Base-by-base conservation (phyloP, 2,113 vertebrate species). In the Orientallactaga bullata region DNA sequence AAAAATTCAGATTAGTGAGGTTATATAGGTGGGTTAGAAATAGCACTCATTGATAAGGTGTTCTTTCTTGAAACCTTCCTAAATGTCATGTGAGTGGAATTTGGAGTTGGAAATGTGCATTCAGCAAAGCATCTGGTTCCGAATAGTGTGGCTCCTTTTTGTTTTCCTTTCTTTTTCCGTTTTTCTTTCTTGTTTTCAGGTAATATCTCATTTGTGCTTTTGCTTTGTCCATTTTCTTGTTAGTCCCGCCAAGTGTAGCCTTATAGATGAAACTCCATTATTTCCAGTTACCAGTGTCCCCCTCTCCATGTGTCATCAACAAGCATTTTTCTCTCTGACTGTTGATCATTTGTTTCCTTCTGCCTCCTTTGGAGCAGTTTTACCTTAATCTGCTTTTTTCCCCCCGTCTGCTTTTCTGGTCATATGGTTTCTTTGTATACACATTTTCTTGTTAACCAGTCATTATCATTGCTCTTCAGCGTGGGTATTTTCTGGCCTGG, bases 1-100 rank as follows among this genome's bases (percentile, higher is more conserved):
- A 85, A 68, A 76, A 26, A 4, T 84, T 11, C 47, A 30, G 35
- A 85, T 47, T 23, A 73, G 37, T 78, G 47, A 60, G 39, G 7
- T 88, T 81, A 61, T 21, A 68, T 90, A 20, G 32, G 42, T 11
- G 13, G 37, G 17, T 90, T 55, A 82, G 83, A 66, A 85, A 26
- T 61, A 74, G 42, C 65, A 66, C 4, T 66, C 12, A n/a, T 69
- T 58, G 71, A 60, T 77, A 30, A 58, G 32, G 1, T 72, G 5
- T 78, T 94, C 12, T 72, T 72, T 92, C 55, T 80, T 84, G 78
- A 85, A 88, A 39, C 8, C 4, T 88, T 94, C 88, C 24, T 95
- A 47, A 66, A 6, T 58, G 72, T 32, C 39, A 66, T 15, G 83
- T 91, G 18, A 55, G 15, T 91, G 86, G 86, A 42, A 21, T 20